Base-by-base conservation (phyloP, 2,113 vertebrate genomes). In the Colinus virginianus region DNA sequence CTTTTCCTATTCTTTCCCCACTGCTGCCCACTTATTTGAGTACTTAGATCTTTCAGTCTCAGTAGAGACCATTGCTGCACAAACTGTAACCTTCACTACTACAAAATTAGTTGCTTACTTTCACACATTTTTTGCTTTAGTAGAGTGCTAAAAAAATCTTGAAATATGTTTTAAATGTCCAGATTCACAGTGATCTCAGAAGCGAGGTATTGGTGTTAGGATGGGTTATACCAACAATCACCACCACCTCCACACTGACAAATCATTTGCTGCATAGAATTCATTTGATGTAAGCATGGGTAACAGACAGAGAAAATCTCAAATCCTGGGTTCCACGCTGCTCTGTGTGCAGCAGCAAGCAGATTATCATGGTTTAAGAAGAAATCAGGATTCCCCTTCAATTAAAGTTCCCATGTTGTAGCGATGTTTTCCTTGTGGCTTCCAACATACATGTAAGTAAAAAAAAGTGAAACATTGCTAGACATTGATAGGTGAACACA, bases 241-340 rank as follows among this genome's bases (percentile, higher is more conserved):
- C 18, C 38, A 75, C 28, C 26, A 74, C 30, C 28, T 59, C 48
- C 1, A 4, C 74, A 51, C 43, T 40, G 78, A 96, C 34, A 74
- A 45, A 19, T 53, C 3, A 22, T 64, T 68, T 46, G 28, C 64
- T 53, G 19, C 22, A 40, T 18, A 93, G 25, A 78, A 13, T 6
- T 51, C 4, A 19, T 70, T 56, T 49, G 42, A 69, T 80, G 30
- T 46, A 38, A 42, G 7, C 42, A 74, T 64, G 36, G 55, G 36
- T 43, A 72, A 40, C 28, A 19, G 43, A 13, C 38, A 42, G 32
- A 55, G 53, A 68, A 93, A 40, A 45, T 36, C 32, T 77, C 20
- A 82, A 71, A 77, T 79, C 79, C 51, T 75, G 76, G 12, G 84
- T 94, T 92, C 88, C 25, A n/a, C 38, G 79, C 69, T 48, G 48